Percentiles rank a stretch among this genome's conserved stretches.
These are phyloP conservation scores for Amblyopsis rosae DNA, from an alignment of 2,113 vertebrate species.

Conservation along the genomic window DNA sequence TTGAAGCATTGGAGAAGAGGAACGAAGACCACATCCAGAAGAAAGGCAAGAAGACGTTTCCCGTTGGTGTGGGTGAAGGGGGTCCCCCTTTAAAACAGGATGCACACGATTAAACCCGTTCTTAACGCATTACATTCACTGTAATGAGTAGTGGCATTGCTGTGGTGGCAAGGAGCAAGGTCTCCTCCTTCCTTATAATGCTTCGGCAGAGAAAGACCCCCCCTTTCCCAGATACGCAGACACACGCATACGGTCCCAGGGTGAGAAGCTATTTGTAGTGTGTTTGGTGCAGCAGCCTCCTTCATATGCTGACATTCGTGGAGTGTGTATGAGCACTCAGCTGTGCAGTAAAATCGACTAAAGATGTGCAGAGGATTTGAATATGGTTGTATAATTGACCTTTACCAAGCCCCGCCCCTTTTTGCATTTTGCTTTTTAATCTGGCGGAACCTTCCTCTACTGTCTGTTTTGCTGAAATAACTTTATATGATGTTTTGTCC, in stretches of 20 bases:
- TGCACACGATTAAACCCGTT: constrained; percentile 63
- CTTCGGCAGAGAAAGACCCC: background rate
- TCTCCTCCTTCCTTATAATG: background rate
- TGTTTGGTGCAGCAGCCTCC: background rate
- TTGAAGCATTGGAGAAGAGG: constrained; percentile 91
- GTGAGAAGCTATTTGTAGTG: too few relatives aligned
- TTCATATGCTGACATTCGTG: too few relatives aligned
- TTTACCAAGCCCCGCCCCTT: too few relatives aligned
- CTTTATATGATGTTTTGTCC: too few relatives aligned
- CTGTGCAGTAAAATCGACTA: background rate
- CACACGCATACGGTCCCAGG: too few relatives aligned
- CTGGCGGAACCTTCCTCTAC: too few relatives aligned
- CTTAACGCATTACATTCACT: too few relatives aligned
- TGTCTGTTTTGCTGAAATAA: too few relatives aligned
- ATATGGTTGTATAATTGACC: background rate
- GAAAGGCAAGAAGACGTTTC: constrained; percentile 82
- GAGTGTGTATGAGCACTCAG: background rate
- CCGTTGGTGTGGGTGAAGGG: constrained; percentile 66
- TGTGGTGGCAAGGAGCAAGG: background rate
- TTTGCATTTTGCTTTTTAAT: too few relatives aligned
- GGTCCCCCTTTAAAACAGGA: constrained; percentile 71
- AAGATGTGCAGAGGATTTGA: background rate
- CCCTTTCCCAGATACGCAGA: too few relatives aligned
- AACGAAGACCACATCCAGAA: constrained; percentile 94
- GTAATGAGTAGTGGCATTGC: background rate